Percentiles rank a stretch among this genome's conserved stretches.
Conservation (phyloP, 2,113 vertebrate genomes). For the Psephotus haematonotus region DNA sequence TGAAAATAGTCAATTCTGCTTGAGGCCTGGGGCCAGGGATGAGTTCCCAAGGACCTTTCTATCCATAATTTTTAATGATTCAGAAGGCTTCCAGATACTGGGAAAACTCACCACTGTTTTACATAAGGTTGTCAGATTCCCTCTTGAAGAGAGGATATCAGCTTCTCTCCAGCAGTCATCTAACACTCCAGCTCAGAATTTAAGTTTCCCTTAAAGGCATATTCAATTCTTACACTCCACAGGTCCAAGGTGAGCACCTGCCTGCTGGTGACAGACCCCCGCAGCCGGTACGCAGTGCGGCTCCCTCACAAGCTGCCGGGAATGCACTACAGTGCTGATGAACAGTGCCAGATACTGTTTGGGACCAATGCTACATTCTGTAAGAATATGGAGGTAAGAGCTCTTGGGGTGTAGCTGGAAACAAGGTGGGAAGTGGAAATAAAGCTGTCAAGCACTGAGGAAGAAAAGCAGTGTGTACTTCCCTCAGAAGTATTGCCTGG, state of each 20-base stretch:
- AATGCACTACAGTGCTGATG: constrained; percentile 95
- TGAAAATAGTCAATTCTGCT: background rate
- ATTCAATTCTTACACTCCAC: background rate
- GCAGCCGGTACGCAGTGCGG: constrained; percentile 81
- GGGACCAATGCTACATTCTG: constrained; percentile 97
- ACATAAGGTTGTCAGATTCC: background rate
- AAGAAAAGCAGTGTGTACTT: background rate
- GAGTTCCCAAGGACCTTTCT: background rate
- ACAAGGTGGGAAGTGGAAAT: background rate
- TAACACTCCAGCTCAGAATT: background rate
- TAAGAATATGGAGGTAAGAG: constrained; percentile 92
- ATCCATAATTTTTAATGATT: background rate
- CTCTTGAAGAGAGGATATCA: background rate
- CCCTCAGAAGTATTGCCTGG: background rate
- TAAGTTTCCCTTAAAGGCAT: background rate
- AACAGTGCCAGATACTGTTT: constrained; percentile 97
- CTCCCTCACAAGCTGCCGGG: constrained; percentile 93
- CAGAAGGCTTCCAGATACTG: background rate
- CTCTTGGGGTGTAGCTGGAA: background rate
- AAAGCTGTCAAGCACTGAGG: background rate
- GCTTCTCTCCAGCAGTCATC: background rate
- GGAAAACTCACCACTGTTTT: background rate
- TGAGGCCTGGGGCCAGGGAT: background rate
- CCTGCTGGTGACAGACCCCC: constrained; percentile 86
- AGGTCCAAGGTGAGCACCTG: constrained; percentile 94